Conservation (phyloP, 2,888 invertebrate genomes). For the Tetranychus truncatus region DNA sequence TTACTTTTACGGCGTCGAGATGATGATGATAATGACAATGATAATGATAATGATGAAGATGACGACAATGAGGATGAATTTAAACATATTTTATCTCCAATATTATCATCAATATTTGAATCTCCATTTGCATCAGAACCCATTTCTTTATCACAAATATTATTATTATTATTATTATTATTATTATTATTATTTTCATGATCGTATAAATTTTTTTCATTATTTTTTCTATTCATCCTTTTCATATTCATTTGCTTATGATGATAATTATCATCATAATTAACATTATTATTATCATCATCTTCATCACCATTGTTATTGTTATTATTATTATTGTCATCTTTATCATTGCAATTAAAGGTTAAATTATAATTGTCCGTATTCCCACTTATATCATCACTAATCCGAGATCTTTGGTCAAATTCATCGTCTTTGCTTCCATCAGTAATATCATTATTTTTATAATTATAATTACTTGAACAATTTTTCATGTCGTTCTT, state of each 20-base stretch:
- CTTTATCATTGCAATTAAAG: too few relatives aligned
- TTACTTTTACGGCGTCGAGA: slow-evolving; percentile 21
- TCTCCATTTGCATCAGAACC: neutral
- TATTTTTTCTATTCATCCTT: too few relatives aligned
- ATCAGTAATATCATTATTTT: neutral
- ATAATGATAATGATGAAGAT: neutral
- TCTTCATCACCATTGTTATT: too few relatives aligned
- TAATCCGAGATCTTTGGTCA: neutral
- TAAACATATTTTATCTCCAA: neutral
- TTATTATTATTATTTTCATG: neutral
- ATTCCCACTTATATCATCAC: neutral
- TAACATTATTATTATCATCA: too few relatives aligned
- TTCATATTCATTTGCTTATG: too few relatives aligned
- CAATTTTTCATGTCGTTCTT: too few relatives aligned
- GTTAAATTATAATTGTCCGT: too few relatives aligned
- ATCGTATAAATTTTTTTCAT: too few relatives aligned
- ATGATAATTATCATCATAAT: too few relatives aligned
- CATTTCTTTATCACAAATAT: neutral
- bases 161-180: neutral
- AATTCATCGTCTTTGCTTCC: neutral
- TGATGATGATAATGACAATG: slow-evolving; percentile 13
- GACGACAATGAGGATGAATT: neutral
- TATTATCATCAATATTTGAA: neutral
- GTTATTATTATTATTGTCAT: neutral
- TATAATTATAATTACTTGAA: too few relatives aligned